Conservation (phyloP, 2,888 invertebrate genomes). For the Cantharis rustica region DNA sequence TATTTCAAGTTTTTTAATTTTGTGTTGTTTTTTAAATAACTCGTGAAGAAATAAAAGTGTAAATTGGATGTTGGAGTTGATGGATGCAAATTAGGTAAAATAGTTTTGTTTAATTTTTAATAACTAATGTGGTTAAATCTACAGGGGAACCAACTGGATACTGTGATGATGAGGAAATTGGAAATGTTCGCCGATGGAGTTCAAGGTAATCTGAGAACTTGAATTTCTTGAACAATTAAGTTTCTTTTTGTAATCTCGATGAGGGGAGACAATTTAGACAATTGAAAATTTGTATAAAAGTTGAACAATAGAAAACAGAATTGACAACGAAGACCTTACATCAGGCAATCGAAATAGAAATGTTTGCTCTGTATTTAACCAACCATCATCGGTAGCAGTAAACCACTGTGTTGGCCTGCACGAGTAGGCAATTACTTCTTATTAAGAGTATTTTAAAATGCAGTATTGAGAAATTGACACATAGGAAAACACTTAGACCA, state of each 20-base stretch:
- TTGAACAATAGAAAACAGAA: no score
- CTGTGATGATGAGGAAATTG: no score
- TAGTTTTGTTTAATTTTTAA: not conserved
- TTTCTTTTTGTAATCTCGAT: no score
- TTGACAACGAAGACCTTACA: no score
- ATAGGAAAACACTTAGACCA: not conserved
- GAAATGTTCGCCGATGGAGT: not conserved
- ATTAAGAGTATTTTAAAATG: not conserved
- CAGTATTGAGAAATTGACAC: not conserved
- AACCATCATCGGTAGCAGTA: no score
- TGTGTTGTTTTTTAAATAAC: not conserved
- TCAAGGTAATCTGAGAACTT: not conserved
- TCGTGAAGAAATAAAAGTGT: not conserved
- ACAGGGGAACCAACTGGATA: not conserved
- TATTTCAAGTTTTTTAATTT: not conserved
- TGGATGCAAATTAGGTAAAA: not conserved
- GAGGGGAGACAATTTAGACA: no score
- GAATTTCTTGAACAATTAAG: no score
- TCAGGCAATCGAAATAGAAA: no score
- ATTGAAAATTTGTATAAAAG: no score
- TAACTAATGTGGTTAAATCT: not conserved
- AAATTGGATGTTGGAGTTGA: not conserved
- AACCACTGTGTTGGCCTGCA: no score
- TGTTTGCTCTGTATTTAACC: no score
- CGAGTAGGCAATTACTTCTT: not conserved